phyloP scores from a whole-genome alignment of 1,140 invertebrate species.

The Gryllus bimaculatus region DNA sequence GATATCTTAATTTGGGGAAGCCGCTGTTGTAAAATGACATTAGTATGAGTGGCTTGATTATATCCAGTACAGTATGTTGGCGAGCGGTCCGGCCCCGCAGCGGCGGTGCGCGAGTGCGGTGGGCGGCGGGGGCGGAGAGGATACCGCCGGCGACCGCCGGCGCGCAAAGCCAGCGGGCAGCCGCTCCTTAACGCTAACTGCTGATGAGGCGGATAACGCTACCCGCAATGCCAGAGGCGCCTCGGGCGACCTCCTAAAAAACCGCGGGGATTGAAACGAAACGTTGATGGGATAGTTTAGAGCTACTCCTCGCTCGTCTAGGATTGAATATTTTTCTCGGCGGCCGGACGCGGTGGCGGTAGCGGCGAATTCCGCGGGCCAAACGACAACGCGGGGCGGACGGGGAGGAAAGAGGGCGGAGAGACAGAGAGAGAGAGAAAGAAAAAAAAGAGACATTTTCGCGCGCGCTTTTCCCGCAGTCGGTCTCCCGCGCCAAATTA shows the following conservation, averaged over 20 bases:
- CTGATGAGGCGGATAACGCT: neutral
- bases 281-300: neutral
- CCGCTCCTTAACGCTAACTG: slow-evolving; percentile 2
- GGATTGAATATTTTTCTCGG: neutral
- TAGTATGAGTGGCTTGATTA: slow-evolving; percentile 14
- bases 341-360: too few species aligned
- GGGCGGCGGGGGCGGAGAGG: too few species aligned
- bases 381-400: neutral
- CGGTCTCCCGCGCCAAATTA: neutral
- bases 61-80: neutral
- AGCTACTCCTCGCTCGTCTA: neutral
- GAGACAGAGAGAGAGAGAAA: neutral
- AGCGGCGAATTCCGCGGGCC: too few species aligned
- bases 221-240: too few species aligned
- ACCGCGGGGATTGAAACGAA: neutral
- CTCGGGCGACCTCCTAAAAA: neutral
- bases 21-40: slow-evolving; percentile 15
- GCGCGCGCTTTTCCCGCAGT: neutral
- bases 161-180: neutral
- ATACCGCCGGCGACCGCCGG: too few species aligned
- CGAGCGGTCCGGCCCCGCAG: neutral
- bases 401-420: neutral
- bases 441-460: neutral
- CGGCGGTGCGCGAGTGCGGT: too few species aligned
- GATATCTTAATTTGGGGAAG: slow-evolving; percentile 15